phyloP scores from a whole-genome alignment of 2,888 invertebrate species.

The Marasmarcha lunaedactyla region DNA sequence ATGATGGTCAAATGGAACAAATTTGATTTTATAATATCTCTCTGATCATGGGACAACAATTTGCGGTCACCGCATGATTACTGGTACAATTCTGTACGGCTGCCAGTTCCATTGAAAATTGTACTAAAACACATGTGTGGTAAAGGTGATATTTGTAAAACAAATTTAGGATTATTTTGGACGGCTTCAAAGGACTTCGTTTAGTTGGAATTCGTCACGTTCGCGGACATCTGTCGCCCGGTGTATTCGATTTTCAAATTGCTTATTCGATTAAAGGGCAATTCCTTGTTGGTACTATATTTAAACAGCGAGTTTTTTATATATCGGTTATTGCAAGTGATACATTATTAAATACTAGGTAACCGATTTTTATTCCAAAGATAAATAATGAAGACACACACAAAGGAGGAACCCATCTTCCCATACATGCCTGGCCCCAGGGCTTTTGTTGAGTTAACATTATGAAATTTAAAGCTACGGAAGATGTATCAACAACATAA shows the following conservation, averaged over 20 bases:
- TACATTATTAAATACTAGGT: too few species aligned
- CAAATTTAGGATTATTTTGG: neutral
- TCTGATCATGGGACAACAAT: conserved; percentile 68
- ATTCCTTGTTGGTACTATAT: neutral
- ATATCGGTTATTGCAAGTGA: too few species aligned
- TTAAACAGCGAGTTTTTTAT: too few species aligned
- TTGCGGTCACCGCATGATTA: conserved; percentile 68
- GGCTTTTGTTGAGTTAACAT: too few species aligned
- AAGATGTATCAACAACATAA: too few species aligned
- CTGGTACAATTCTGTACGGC: conserved; percentile 40
- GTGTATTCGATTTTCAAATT: conserved; percentile 39
- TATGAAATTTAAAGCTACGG: too few species aligned
- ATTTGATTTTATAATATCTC: conserved; percentile 66
- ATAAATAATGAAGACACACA: too few species aligned
- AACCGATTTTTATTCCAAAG: too few species aligned
- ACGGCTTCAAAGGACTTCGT: conserved; percentile 17
- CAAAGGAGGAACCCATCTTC: too few species aligned
- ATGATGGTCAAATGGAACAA: conserved; percentile 43
- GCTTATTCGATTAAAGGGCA: neutral
- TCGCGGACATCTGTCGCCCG: conserved; percentile 64
- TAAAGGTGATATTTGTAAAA: neutral
- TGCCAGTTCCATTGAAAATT: conserved; percentile 32
- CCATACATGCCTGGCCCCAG: too few species aligned
- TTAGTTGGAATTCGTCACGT: conserved; percentile 67
- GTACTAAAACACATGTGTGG: neutral